Evolutionary conservation across 2,113 vertebrate species (phyloP).

Genomic region (Pomatostomus ruficeps): DNA sequence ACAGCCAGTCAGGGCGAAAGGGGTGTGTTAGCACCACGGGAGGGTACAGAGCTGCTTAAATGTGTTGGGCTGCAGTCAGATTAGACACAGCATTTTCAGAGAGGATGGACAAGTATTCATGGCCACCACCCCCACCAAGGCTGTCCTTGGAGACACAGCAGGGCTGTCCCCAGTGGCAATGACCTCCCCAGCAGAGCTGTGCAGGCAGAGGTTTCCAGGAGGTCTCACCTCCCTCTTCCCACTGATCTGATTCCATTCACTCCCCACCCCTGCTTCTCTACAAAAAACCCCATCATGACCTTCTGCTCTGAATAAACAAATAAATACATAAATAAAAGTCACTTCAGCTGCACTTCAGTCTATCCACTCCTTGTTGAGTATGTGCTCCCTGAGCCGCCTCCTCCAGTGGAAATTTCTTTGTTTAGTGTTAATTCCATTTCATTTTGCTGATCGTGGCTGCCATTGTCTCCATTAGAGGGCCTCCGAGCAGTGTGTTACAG

Average conservation of each 20-base stretch:
- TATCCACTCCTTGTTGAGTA: neutral
- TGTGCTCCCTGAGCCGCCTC: neutral
- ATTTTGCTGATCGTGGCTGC: neutral
- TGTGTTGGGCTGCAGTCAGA: neutral
- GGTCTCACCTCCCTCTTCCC: neutral
- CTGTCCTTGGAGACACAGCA: neutral
- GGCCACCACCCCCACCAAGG: accelerated
- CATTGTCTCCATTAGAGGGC: conserved; percentile 56
- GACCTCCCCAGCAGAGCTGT: neutral
- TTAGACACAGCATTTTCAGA: neutral
- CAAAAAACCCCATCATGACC: neutral
- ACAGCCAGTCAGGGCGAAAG: accelerated
- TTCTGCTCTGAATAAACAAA: neutral
- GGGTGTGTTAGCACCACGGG: accelerated
- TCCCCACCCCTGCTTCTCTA: neutral
- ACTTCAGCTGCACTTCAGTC: neutral
- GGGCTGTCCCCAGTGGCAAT: accelerated
- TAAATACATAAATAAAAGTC: neutral
- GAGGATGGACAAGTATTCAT: accelerated
- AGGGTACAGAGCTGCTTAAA: neutral
- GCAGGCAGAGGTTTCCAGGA: neutral
- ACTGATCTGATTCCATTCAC: neutral
- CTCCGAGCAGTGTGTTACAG: conserved; percentile 42
- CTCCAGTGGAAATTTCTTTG: conserved; percentile 13
- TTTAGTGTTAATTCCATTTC: conserved; percentile 3